These are phyloP conservation scores for Dasysyrphus tricinctus DNA, from an alignment of 2,888 invertebrate species.

Conservation along the genomic window DNA sequence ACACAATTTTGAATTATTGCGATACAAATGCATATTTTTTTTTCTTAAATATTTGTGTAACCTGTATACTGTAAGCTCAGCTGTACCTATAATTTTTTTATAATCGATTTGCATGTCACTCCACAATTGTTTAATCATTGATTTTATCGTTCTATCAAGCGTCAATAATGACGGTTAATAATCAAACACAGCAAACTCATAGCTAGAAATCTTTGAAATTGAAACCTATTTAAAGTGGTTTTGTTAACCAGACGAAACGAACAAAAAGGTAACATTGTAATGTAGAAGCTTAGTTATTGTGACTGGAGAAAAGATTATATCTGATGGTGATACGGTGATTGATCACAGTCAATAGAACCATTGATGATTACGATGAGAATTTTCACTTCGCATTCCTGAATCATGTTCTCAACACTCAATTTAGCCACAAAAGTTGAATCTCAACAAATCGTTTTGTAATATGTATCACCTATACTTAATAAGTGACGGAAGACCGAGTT, in stretches of 20 bases:
- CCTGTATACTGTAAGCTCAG: not conserved
- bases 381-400: not conserved
- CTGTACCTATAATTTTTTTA: constrained; percentile 8
- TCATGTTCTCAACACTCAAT: not conserved
- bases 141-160: constrained; percentile 29
- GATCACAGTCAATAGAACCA: constrained; percentile 1
- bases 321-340: not conserved
- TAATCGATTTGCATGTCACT: constrained; percentile 61
- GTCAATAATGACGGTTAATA: not conserved
- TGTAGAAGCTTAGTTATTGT: not conserved
- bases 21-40: constrained; percentile 7
- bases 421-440: not conserved
- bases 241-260: not conserved
- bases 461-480: too few relatives aligned
- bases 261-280: constrained; percentile 1
- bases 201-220: not conserved
- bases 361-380: not conserved
- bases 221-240: constrained; percentile 22
- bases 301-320: not conserved
- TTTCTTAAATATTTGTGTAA: constrained; percentile 11
- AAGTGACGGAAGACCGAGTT: not conserved
- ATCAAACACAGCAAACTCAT: not conserved
- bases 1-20: constrained; percentile 58
- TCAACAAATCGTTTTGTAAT: not conserved
- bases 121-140: constrained; percentile 61